phyloP scores from a whole-genome alignment of 2,888 invertebrate genomes.

The Parnassius smintheus region DNA sequence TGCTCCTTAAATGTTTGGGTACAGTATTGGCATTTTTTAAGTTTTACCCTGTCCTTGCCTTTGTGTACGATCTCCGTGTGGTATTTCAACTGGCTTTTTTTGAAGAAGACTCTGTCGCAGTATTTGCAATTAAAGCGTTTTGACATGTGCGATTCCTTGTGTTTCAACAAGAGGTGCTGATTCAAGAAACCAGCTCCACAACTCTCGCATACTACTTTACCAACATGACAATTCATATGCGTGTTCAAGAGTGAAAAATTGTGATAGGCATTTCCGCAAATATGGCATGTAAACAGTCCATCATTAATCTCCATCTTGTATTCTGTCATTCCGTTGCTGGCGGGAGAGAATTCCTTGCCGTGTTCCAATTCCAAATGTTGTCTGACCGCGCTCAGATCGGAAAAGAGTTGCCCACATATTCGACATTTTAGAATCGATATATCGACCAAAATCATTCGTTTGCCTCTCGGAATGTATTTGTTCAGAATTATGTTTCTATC shows the following conservation, averaged over 20 bases:
- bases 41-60: conserved; percentile 41
- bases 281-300: conserved; percentile 46
- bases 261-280: conserved; percentile 45
- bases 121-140: conserved; percentile 48
- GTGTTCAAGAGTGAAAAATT: conserved; percentile 47
- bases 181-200: conserved; percentile 55
- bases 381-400: conserved; percentile 40
- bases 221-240: conserved; percentile 55
- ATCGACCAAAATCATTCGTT: conserved; percentile 51
- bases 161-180: conserved; percentile 48
- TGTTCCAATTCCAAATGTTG: conserved; percentile 46
- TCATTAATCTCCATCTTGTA: conserved; percentile 47
- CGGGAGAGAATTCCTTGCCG: conserved; percentile 39
- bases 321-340: conserved; percentile 55
- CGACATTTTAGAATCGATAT: conserved; percentile 53
- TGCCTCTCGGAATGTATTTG: conserved; percentile 47
- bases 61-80: conserved; percentile 61
- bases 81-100: conserved; percentile 64
- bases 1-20: conserved; percentile 50
- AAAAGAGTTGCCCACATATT: conserved; percentile 38
- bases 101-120: conserved; percentile 61
- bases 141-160: conserved; percentile 47
- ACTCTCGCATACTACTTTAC: conserved; percentile 57
- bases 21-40: conserved; percentile 51
- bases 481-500: conserved; percentile 38